Evolutionary conservation across 2,113 vertebrate genomes (phyloP), one percentile per base, ranked within the genome.

Genomic region (Otus sunia): DNA sequence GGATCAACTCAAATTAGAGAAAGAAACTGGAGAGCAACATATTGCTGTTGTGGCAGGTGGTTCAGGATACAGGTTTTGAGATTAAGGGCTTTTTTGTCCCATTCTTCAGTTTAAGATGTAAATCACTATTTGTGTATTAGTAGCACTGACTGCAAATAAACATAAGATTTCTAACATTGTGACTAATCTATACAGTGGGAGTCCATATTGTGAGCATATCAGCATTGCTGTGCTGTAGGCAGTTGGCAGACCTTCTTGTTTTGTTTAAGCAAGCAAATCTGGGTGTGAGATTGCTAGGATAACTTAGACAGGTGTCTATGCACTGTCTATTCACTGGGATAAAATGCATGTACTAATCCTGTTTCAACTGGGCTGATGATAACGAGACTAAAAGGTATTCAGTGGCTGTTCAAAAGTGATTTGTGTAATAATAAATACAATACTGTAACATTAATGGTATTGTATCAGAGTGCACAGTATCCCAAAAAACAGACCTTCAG

Each of bases 191-290:
- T 83, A 58, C 39, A 53, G 64, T 49, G 39, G 64, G 74, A 68
- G 74, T 32, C 82, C 64, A 58, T 78, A 78, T 29, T 92, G 52
- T 58, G 62, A 94, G 45, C 29, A 21, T 84, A 71, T 71, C 80
- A 91, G 29, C 37, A 87, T 76, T 58, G 32, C 25, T 87, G 19
- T 60, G 47, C 52, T 87, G 52, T 27, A 72, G 36, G 82, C 60
- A 60, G 47, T 62, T 78, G 94, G 19, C 73, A 87, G 80, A 84
- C 19, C 10, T 77, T 77, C 43, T 64, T 68, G 32, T 79, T 88
- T 88, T 73, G 62, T 90, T 93, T 78, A 79, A 93, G 32, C 39
- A 90, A 93, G 77, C 19, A 94, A 93, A 93, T 85, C 43, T 56
- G 26, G 4, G 68, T 75, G 66, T 81, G 71, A 85, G 49, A 72